Base-by-base conservation (phyloP, 2,888 invertebrate species). In the Dascillus cervinus region DNA sequence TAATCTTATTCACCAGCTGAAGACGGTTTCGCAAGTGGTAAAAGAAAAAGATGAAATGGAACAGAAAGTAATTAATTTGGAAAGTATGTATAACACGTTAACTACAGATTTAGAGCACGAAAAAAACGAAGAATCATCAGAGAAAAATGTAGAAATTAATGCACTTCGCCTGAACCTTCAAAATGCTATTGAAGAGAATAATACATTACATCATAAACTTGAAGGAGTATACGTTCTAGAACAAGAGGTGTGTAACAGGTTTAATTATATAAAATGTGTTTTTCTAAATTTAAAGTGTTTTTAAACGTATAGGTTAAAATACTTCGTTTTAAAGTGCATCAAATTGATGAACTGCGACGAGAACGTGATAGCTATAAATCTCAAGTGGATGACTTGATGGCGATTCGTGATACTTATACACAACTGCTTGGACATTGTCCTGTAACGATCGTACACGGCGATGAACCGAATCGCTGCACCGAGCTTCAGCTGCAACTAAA, bases 321-420 rank as follows among this genome's bases (percentile, higher is more conserved):
- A 17, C 17, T 6, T n/a, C 11, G 11, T 4, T 6, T 8, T 8
- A 22, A 22, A 8, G 5, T 11, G 4, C 4, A 5, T 22, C 11
- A 22, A 5, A 8, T 10, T 6, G 17, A 17, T 4, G 8, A 6
- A 17, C 8, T 17, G 17, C 17, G 17, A 39, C 39, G 24, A 27
- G 41, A 27, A 39, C 44, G 26, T 38, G 39, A 39, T 24, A 26
- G 32, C 19, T 35, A 20, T 11, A 39, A 35, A 26, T 3, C 22
- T 8, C 32, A 39, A 15, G 34, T 27, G 3, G 34, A 34, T 5
- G 34, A 38, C 19, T 26, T 38, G 4, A 23, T 34, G 13, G 31
- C 31, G 5, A 38, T 38, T 20, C 25, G 33, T 5, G 10, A 15
- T 9, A 29, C 32, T 12, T 33, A 33, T 11, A 21, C 36, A 6